Evolutionary conservation across 2,888 invertebrate genomes (phyloP), one percentile per base, ranked within the genome.

Genomic region (Ophion slaviceki): DNA sequence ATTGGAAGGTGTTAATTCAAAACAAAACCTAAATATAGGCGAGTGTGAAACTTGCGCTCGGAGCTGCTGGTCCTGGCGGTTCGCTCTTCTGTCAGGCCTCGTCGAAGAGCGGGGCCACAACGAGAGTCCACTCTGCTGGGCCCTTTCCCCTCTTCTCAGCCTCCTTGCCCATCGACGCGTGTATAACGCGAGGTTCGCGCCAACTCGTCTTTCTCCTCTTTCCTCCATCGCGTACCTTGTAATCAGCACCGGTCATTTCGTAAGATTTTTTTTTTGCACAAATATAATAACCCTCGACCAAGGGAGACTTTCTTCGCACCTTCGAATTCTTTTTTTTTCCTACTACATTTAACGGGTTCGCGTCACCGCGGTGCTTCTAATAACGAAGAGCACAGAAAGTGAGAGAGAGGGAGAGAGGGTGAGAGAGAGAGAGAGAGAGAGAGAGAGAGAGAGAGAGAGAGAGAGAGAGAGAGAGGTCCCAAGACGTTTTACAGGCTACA

Each of bases 1-100:
- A 59, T 64, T 81, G 86, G 88, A 89, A 91, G 91, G 91, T 90
- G 92, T 92, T 92, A 92, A 92, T 92, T 93, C 92, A 92, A 93
- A 93, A 92, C 91, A 93, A 92, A 77, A 92, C 91, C 89, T 87
- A 88, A 88, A 88, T 89, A 90, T 90, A 89, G 90, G 86, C 83
- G 86, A 87, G 89, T 90, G 79, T 79, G 82, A 85, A 82, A 79
- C 86, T 89, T 84, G 83, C 83, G 78, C 86, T 89, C 80, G 86
- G 86, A 87, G 87, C 71, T 82, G 78, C 59, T 82, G 82, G 67
- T 74, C 80, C 75, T 47, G 70, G 67, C 47, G 57, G 70, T 68
- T 84, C 61, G 72, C 47, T 82, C 68, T 77, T 17, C 80, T 47
- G 36, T 66, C 62, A 57, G 85, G 84, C 62, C 82, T 78, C 72